phyloP scores from a whole-genome alignment of 2,888 invertebrate species.

The Charanyca ferruginea region DNA sequence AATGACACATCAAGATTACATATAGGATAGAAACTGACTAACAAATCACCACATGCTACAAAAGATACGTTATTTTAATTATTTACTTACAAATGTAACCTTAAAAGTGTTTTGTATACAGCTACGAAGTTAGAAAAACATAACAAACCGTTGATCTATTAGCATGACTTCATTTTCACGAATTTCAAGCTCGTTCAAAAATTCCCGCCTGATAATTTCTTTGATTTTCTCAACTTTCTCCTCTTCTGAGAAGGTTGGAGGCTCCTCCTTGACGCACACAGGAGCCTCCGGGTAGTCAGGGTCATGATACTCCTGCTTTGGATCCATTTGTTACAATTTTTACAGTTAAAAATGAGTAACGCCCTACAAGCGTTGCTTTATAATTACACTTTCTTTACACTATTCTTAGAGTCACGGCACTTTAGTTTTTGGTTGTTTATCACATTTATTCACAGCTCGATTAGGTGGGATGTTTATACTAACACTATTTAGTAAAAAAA shows the following conservation, averaged over 20 bases:
- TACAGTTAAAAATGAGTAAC: constrained; percentile 73
- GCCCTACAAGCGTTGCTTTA: constrained; percentile 73
- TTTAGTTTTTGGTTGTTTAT: constrained; percentile 70
- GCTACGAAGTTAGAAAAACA: constrained; percentile 50
- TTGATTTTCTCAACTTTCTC: constrained; percentile 89
- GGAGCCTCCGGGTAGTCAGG: constrained; percentile 90
- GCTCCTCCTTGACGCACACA: constrained; percentile 73
- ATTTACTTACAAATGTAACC: constrained; percentile 3
- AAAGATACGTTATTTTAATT: neutral
- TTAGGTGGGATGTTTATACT: constrained; percentile 66
- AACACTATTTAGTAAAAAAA: constrained; percentile 69
- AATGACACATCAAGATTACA: constrained; percentile 16
- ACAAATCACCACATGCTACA: constrained; percentile 45
- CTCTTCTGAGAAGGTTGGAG: constrained; percentile 75
- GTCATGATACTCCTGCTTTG: constrained; percentile 90
- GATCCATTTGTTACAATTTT: constrained; percentile 80
- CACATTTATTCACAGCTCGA: constrained; percentile 74
- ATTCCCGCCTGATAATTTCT: constrained; percentile 93
- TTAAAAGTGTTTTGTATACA: constrained; percentile 7
- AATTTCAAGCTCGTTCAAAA: constrained; percentile 92
- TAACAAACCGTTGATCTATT: constrained; percentile 92
- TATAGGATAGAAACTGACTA: neutral
- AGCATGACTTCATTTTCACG: constrained; percentile 94
- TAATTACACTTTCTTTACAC: constrained; percentile 67
- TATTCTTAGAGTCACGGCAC: constrained; percentile 63